Base-by-base conservation (phyloP, 1,140 invertebrate species). In the Mylabris phalerata region DNA sequence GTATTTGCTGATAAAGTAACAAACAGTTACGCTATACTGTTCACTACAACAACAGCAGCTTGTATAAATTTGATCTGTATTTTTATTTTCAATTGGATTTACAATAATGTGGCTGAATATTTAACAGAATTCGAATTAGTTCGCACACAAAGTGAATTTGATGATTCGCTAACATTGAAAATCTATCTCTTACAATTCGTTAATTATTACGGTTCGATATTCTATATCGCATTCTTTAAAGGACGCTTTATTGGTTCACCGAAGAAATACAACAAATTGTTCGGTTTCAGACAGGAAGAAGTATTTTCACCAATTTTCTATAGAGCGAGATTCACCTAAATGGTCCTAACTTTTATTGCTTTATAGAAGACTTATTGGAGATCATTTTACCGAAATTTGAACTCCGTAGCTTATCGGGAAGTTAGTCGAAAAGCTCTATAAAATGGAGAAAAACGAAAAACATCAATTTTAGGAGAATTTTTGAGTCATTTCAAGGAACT, bases 171-270 rank as follows among this genome's bases (percentile, higher is more conserved):
- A 11, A 98, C 94, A 0, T 78, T 98, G 9, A 98, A 98, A 80
- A 96, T 98, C 66, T 98, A 98, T 75, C 75, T 98, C 6, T 83
- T 99, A 40, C 94, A 98, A 78, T 98, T 98, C 78, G 91, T 98
- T 38, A 99, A 99, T 75, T 98, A 97, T 74, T 98, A 98, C 75
- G 92, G 95, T 19, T 96, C 94, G 1, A 95, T 98, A 72, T 96
- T 98, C 79, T 99, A 99, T 71, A 95, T 99, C 67, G 96, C 95
- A 0, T 98, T 98, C 77, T 89, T 98, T 65, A 98, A 98, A 74
- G 95, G 95, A 43, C 95, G 92, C 75, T 89, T 91, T 65, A 80
- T 92, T n/a, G 92, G 92, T 0, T 85, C 87, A 70, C 92, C 92
- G 0, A 86, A 85, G 4, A 76, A 84, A 38, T 93, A 93, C 66